phyloP scores from a whole-genome alignment of 1,140 invertebrate species.

The Aphidius gifuensis region DNA sequence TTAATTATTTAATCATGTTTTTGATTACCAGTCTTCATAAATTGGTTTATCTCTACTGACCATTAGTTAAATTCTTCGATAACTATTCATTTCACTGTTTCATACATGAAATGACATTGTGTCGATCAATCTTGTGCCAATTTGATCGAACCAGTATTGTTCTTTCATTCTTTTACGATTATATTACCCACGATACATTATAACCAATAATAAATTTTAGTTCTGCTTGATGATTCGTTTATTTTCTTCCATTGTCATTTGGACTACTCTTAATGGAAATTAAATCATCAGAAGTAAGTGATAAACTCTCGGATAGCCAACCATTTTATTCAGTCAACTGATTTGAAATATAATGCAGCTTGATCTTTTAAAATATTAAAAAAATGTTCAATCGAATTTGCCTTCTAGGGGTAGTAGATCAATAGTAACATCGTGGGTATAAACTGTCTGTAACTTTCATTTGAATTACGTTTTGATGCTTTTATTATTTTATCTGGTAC shows the following conservation, averaged over 20 bases:
- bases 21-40: slow-evolving; percentile 71
- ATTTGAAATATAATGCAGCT: slow-evolving; percentile 65
- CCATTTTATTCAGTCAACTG: slow-evolving; percentile 57
- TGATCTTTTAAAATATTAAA: slow-evolving; percentile 75
- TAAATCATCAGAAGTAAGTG: slow-evolving; percentile 64
- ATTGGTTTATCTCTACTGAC: slow-evolving; percentile 59
- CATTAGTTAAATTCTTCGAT: slow-evolving; percentile 80
- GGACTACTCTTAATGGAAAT: slow-evolving; percentile 79
- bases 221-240: slow-evolving; percentile 54
- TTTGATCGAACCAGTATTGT: slow-evolving; percentile 85
- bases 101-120: slow-evolving; percentile 97
- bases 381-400: slow-evolving; percentile 85
- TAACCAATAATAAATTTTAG: slow-evolving; percentile 89
- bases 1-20: slow-evolving; percentile 88
- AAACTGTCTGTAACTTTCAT: slow-evolving; percentile 64
- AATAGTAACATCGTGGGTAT: slow-evolving; percentile 69
- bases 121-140: slow-evolving; percentile 84
- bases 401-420: slow-evolving; percentile 75
- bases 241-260: slow-evolving; percentile 47
- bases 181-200: slow-evolving; percentile 95
- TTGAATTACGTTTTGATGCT: slow-evolving; percentile 57
- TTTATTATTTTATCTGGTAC: slow-evolving; percentile 35
- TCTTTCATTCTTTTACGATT: slow-evolving; percentile 90
- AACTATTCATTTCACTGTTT: slow-evolving; percentile 91
- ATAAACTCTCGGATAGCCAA: slow-evolving; percentile 38